Conservation (phyloP, 2,888 invertebrate species). For the Arge pagana region DNA sequence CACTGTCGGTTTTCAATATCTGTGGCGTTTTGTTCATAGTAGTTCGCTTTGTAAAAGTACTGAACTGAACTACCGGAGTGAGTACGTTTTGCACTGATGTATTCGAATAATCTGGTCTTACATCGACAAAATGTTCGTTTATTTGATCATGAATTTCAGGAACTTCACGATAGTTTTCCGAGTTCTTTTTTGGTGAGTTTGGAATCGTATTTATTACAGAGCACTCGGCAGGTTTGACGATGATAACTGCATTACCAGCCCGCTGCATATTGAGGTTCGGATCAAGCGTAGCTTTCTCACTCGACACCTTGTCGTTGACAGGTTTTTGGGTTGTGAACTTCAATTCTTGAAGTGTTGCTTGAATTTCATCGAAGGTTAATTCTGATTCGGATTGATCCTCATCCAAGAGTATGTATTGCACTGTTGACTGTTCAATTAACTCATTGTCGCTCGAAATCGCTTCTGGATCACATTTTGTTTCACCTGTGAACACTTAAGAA, state of each 20-base stretch:
- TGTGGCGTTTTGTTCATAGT: slow-evolving; percentile 26
- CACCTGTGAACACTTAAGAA: slow-evolving; percentile 21
- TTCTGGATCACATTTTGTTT: slow-evolving; percentile 30
- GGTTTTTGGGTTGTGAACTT: slow-evolving; percentile 23
- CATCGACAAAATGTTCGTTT: background rate
- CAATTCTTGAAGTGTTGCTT: slow-evolving; percentile 40
- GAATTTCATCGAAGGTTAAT: slow-evolving; percentile 52
- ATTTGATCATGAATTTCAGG: background rate
- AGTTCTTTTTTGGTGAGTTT: background rate
- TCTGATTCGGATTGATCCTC: slow-evolving; percentile 50
- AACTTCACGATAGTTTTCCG: background rate
- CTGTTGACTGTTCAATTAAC: slow-evolving; percentile 49
- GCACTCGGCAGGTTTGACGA: slow-evolving; percentile 18
- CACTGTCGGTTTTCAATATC: slow-evolving; percentile 10
- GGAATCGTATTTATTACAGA: background rate
- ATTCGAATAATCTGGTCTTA: background rate
- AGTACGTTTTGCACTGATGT: background rate
- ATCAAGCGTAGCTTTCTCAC: slow-evolving; percentile 11
- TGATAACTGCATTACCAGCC: slow-evolving; percentile 13
- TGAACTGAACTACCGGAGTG: background rate
- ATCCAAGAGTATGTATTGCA: slow-evolving; percentile 49
- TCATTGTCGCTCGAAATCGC: slow-evolving; percentile 40
- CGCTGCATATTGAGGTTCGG: slow-evolving; percentile 20
- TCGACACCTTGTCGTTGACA: too few species aligned
- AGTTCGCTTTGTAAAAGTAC: background rate